Base-by-base conservation (phyloP, 2,797 vertebrate species). In the Sebastes itinus region DNA sequence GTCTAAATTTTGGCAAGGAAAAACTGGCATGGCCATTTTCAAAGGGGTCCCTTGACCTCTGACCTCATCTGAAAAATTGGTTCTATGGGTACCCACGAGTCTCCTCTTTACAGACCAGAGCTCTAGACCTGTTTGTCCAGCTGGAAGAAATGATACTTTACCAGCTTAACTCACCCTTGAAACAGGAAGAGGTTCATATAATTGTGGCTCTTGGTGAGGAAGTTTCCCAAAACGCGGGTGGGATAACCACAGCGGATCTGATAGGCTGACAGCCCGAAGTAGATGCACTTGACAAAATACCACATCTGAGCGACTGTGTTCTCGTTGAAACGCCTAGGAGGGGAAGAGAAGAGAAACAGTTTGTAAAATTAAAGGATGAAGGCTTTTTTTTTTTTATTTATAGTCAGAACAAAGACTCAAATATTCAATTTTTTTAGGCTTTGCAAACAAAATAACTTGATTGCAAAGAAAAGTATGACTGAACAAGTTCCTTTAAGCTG, bases 251-350 rank as follows among this genome's bases (percentile, higher is more conserved):
- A 99, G 81, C 98, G 98, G 92, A 99, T 99, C 95, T 99, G 99
- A 95, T 99, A 99, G 23, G 99, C 99, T 3, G 99, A 99, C 91
- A 99, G 94, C n/a, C 98, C 97, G 6, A 99, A 99, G 96, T 99
- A 99, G 94, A 99, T 96, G 84, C 99, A 99, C 94, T 99, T 99
- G 93, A 99, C 98, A 89, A 99, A 99, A 94, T 99, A 99, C 99
- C 99, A 99, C 88, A 99, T 96, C 95, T 99, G 98, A 79, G 98
- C 98, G 11, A 99, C 98, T 3, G 62, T 96, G 94, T 99, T 99
- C 80, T 99, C 96, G 86, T 94, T 98, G 95, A 99, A 99, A 83
- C 98, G 99, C 91, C 99, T 99, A 81, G 2, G 28, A 92, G 90
- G 42, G 16, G 73, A 64, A 80, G 88, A 78, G n/a, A 80, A 35